phyloP scores from a whole-genome alignment of 2,888 invertebrate genomes.

The Nineta flava region DNA sequence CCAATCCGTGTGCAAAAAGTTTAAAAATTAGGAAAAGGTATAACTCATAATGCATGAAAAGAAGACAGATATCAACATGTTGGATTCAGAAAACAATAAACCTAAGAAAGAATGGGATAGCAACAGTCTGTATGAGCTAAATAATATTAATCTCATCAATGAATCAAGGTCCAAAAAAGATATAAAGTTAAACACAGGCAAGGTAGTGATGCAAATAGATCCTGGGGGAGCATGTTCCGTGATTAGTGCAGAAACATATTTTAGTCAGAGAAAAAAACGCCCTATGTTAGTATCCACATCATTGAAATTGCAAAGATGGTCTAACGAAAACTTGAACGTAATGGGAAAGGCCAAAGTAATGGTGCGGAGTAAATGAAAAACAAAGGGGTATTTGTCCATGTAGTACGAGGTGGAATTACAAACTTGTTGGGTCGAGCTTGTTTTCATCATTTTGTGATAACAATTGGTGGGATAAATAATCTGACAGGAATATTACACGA shows the following conservation, averaged over 20 bases:
- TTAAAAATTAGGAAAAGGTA: no score
- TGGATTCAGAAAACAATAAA: no score
- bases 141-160: no score
- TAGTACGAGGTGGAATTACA: background rate
- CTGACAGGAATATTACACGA: no score
- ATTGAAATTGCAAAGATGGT: background rate
- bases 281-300: background rate
- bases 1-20: no score
- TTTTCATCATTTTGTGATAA: background rate
- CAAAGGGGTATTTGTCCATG: background rate
- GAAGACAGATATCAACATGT: no score
- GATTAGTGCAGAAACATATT: background rate
- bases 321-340: background rate
- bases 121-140: no score
- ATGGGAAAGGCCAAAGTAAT: background rate
- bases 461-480: background rate
- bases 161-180: no score
- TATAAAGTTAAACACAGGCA: no score
- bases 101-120: no score
- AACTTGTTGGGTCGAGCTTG: background rate
- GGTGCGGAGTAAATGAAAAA: background rate
- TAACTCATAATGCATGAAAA: no score
- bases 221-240: background rate
- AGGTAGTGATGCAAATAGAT: background rate
- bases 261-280: background rate